These are phyloP conservation scores for Branchipolynoe longqiensis DNA, from an alignment of 2,888 invertebrate species.

Conservation along the genomic window DNA sequence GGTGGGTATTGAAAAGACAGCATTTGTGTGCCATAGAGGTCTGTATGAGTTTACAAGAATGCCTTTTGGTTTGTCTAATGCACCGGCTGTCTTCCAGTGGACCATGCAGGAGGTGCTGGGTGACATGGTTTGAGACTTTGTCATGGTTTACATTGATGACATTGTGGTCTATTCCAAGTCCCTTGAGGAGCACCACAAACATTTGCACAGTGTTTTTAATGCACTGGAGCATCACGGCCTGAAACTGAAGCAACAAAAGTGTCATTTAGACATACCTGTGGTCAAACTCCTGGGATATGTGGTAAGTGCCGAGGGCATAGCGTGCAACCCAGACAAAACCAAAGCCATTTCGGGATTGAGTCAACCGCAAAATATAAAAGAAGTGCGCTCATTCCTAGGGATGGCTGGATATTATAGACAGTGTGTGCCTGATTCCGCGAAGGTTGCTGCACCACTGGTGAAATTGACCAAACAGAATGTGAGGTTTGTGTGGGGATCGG, in stretches of 20 bases:
- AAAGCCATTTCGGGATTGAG: background rate
- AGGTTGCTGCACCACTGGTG: background rate
- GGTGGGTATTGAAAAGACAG: slow-evolving; percentile 61
- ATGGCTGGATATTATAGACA: background rate
- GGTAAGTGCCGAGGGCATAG: background rate
- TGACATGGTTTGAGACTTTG: slow-evolving; percentile 27
- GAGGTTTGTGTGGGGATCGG: background rate
- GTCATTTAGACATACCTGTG: background rate
- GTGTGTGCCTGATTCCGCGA: background rate
- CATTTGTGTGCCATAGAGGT: slow-evolving; percentile 58
- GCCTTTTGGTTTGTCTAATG: slow-evolving; percentile 65
- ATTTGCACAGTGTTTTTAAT: background rate
- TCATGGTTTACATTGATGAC: slow-evolving; percentile 64
- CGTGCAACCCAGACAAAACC: slow-evolving; percentile 7
- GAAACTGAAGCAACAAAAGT: background rate
- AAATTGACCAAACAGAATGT: background rate
- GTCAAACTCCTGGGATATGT: slow-evolving; percentile 15
- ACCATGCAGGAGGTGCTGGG: slow-evolving; percentile 59
- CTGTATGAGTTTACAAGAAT: slow-evolving; percentile 61
- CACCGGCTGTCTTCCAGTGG: slow-evolving; percentile 62
- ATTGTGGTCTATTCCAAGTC: slow-evolving; percentile 59
- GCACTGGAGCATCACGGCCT: background rate
- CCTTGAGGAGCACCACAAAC: background rate
- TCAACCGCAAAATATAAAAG: slow-evolving; percentile 7
- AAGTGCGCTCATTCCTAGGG: background rate